These are phyloP conservation scores for Gambusia yucatana DNA, from an alignment of 2,797 vertebrate genomes.

Conservation along the genomic window DNA sequence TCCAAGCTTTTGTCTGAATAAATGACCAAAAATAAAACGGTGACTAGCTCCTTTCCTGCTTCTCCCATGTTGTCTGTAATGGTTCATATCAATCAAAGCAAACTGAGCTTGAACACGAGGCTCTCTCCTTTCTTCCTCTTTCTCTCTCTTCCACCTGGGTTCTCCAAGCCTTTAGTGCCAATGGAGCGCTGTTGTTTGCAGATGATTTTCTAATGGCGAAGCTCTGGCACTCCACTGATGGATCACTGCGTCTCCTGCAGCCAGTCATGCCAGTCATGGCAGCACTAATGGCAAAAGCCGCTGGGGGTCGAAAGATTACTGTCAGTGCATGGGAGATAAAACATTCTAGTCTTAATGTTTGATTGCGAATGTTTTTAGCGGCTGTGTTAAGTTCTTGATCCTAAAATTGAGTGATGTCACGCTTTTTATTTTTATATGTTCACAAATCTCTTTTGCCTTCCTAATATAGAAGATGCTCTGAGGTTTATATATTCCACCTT, in stretches of 20 bases:
- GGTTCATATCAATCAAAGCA: conserved; percentile 77
- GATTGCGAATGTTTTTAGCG: conserved; percentile 48
- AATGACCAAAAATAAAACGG: conserved; percentile 71
- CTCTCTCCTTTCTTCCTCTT: conserved; percentile 28
- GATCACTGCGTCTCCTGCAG: conserved; percentile 72
- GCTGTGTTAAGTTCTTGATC: conserved; percentile 15
- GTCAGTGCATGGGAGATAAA: conserved; percentile 38
- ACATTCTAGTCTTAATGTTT: conserved; percentile 53
- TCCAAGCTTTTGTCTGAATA: conserved; percentile 64
- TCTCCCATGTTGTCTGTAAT: conserved; percentile 74
- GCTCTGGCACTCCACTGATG: conserved; percentile 67
- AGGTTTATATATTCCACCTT: conserved; percentile 30
- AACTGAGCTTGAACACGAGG: conserved; percentile 57
- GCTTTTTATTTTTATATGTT: conserved; percentile 11
- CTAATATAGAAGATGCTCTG: conserved; percentile 28
- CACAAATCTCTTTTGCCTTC: not conserved
- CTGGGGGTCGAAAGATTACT: conserved; percentile 55
- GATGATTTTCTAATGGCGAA: conserved; percentile 76
- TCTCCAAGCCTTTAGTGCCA: conserved; percentile 66
- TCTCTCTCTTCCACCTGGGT: conserved; percentile 40
- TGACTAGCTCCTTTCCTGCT: conserved; percentile 64
- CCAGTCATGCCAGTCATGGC: conserved; percentile 67
- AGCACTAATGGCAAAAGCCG: conserved; percentile 71
- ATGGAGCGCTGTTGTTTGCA: conserved; percentile 71
- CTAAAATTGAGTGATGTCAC: conserved; percentile 10